These are phyloP conservation scores for Trichonephila inaurata DNA, from an alignment of 1,140 invertebrate genomes.

Conservation along the genomic window DNA sequence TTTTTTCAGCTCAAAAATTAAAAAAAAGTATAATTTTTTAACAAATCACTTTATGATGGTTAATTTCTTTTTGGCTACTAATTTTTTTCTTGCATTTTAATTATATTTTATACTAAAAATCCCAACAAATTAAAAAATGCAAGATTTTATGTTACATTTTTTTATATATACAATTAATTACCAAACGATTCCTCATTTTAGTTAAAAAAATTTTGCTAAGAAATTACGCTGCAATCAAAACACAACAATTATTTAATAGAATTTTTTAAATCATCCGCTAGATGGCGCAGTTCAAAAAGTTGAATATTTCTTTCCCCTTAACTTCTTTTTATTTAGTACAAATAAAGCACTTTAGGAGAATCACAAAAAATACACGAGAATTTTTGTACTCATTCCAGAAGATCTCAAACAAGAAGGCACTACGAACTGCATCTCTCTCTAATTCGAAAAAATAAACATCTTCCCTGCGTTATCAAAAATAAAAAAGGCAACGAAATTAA, in stretches of 20 bases:
- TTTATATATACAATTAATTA: no score
- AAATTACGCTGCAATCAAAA: no score
- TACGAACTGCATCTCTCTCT: conserved; percentile 64
- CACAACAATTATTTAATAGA: background rate
- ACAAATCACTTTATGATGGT: no score
- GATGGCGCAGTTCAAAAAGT: background rate
- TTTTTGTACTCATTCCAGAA: conserved; percentile 34
- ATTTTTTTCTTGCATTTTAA: no score
- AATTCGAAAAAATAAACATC: conserved; percentile 67
- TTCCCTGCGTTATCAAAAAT: conserved; percentile 69
- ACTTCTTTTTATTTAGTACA: conserved; percentile 5
- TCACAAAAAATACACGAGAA: conserved; percentile 8
- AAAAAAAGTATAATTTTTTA: no score
- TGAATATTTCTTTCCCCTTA: background rate
- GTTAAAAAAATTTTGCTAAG: no score
- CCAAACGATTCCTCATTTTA: no score
- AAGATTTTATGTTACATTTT: no score
- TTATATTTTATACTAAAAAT: no score
- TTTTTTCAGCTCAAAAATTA: no score
- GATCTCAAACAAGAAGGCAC: conserved; percentile 65
- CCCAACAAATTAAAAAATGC: no score
- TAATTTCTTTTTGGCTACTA: no score
- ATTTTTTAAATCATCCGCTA: background rate
- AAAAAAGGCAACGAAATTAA: conserved; percentile 75
- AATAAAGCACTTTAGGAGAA: conserved; percentile 1